Percentiles rank a stretch among this genome's conserved stretches.
phyloP scores from a whole-genome alignment of 1,140 invertebrate genomes.

The Drosophila elegans region DNA sequence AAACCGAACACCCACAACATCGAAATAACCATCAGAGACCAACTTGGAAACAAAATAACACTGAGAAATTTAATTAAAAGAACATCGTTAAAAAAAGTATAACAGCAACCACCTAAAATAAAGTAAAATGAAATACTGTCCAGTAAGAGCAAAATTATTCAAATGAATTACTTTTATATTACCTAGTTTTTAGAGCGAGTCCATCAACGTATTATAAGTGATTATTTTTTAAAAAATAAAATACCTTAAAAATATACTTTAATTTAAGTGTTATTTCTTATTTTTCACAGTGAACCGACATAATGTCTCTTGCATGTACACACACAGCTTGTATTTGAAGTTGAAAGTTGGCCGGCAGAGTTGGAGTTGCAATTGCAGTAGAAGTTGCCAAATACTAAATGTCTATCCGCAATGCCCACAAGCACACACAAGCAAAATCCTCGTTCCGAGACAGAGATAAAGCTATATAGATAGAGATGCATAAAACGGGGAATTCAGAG shows the following conservation, averaged over 20 bases:
- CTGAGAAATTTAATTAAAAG: slow-evolving; percentile 4
- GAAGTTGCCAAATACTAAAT: slow-evolving; percentile 76
- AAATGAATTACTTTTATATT: no score
- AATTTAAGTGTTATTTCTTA: no score
- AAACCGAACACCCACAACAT: slow-evolving; percentile 38
- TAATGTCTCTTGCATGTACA: slow-evolving; percentile 51
- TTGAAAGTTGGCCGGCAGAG: slow-evolving; percentile 14
- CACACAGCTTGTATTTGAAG: slow-evolving; percentile 42
- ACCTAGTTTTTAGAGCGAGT: no score
- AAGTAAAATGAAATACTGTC: no score
- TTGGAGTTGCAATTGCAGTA: slow-evolving; percentile 44
- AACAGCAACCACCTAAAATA: no score
- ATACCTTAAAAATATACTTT: background rate
- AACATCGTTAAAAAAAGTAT: background rate
- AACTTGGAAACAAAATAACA: slow-evolving; percentile 25
- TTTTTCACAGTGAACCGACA: slow-evolving; percentile 27
- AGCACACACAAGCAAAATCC: slow-evolving; percentile 64
- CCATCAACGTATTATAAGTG: no score
- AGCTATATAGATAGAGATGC: slow-evolving; percentile 2
- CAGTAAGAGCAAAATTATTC: no score
- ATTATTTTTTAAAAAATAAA: background rate
- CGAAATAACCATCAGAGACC: slow-evolving; percentile 27
- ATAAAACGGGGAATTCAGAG: background rate
- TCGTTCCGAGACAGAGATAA: slow-evolving; percentile 11
- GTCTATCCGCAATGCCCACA: slow-evolving; percentile 74